Evolutionary conservation across 2,888 invertebrate genomes (phyloP).

Genomic region (Matsumyia berberina): DNA sequence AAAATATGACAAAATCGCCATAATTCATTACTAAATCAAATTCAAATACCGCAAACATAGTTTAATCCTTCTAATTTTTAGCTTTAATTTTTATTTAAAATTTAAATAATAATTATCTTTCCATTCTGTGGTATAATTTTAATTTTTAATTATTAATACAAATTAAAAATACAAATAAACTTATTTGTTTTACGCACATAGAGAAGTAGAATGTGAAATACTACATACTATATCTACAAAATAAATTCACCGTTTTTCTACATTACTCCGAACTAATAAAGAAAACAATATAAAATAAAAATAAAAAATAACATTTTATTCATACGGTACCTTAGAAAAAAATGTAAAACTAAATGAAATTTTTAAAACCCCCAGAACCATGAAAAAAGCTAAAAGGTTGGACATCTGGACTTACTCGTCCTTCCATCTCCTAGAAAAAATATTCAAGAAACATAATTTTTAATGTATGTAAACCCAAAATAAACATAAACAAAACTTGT

Average conservation of each 20-base stretch:
- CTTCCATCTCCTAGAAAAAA: constrained; percentile 17
- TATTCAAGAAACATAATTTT: constrained; percentile 24
- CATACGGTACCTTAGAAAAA: constrained; percentile 37
- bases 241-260: constrained; percentile 17
- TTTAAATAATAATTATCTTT: constrained; percentile 21
- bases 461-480: neutral
- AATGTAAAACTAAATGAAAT: constrained; percentile 5
- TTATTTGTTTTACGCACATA: constrained; percentile 53
- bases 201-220: constrained; percentile 26
- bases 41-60: constrained; percentile 3
- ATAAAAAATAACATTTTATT: constrained; percentile 16
- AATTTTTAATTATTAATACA: constrained; percentile 26
- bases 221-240: constrained; percentile 31
- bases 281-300: neutral
- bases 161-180: neutral
- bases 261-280: constrained; percentile 23
- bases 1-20: neutral
- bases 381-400: neutral
- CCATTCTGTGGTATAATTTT: constrained; percentile 63
- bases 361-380: constrained; percentile 3
- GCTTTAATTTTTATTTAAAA: constrained; percentile 40
- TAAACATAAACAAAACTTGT: constrained; percentile 16
- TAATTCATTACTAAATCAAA: constrained; percentile 8
- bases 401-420: neutral
- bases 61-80: constrained; percentile 9